Evolutionary conservation across 2,797 vertebrate species (phyloP).

Genomic region (Siniperca obscura): DNA sequence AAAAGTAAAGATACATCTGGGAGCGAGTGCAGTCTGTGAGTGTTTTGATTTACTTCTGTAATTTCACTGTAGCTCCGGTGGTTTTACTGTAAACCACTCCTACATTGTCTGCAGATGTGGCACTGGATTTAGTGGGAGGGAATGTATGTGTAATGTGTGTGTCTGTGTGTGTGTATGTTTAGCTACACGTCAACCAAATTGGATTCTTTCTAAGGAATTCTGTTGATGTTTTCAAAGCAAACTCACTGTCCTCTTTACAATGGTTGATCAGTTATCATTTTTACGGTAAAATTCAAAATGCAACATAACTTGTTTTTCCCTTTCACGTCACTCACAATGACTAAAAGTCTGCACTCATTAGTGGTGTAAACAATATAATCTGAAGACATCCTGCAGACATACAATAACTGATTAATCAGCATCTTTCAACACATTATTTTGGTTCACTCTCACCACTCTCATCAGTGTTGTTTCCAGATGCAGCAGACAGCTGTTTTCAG

Average conservation of each 20-base stretch:
- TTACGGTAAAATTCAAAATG: background rate
- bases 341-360: constrained; percentile 1
- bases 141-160: constrained; percentile 14
- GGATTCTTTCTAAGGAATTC: constrained; percentile 39
- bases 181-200: constrained; percentile 33
- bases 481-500: background rate
- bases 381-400: background rate
- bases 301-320: background rate
- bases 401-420: background rate
- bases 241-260: constrained; percentile 4
- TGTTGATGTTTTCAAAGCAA: constrained; percentile 36
- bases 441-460: background rate
- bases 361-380: constrained; percentile 13
- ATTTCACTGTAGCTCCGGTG: constrained; percentile 73
- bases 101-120: constrained; percentile 81
- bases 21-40: constrained; percentile 61
- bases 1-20: constrained; percentile 78
- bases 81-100: constrained; percentile 84
- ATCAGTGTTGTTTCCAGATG: background rate
- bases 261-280: constrained; percentile 14
- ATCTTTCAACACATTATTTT: background rate
- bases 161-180: constrained; percentile 18
- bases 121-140: constrained; percentile 58
- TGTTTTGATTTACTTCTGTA: constrained; percentile 82
- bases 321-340: constrained; percentile 5